A percentile compares a stretch with the other conserved stretches of the same genome.
Evolutionary conservation across 2,113 vertebrate genomes (phyloP).

Genomic region (Vimba vimba): DNA sequence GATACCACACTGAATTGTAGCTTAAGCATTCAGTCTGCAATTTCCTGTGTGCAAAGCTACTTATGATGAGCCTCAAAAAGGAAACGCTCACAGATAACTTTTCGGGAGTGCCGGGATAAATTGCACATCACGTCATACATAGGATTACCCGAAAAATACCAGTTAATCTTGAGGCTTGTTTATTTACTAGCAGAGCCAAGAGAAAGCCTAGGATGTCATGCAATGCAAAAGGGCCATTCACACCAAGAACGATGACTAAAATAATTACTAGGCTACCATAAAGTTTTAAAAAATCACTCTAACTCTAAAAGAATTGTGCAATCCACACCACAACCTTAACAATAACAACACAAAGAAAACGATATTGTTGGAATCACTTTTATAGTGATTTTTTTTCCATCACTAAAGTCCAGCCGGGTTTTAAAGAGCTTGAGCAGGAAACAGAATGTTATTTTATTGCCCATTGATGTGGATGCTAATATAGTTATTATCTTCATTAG

Average conservation of each 20-base stretch:
- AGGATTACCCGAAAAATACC: not conserved
- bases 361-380: no score
- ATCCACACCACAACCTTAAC: not conserved
- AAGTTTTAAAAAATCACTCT: not conserved
- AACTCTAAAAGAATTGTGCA: not conserved
- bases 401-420: not conserved
- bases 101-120: not conserved
- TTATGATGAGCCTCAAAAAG: not conserved
- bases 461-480: no score
- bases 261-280: not conserved
- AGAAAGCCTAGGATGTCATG: not conserved
- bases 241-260: not conserved
- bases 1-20: constrained; percentile 47
- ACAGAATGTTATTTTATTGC: no score
- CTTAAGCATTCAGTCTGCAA: constrained; percentile 53
- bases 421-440: not conserved
- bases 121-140: not conserved
- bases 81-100: constrained; percentile 50
- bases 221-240: not conserved
- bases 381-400: not conserved
- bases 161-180: not conserved
- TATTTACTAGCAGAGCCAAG: not conserved
- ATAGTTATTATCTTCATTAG: no score
- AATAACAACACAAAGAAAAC: not conserved
- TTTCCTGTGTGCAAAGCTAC: constrained; percentile 61